Percentiles rank a stretch among this genome's conserved stretches.
These are phyloP conservation scores for Cinclus mexicanus DNA, from an alignment of 2,113 vertebrate species.

Conservation along the genomic window DNA sequence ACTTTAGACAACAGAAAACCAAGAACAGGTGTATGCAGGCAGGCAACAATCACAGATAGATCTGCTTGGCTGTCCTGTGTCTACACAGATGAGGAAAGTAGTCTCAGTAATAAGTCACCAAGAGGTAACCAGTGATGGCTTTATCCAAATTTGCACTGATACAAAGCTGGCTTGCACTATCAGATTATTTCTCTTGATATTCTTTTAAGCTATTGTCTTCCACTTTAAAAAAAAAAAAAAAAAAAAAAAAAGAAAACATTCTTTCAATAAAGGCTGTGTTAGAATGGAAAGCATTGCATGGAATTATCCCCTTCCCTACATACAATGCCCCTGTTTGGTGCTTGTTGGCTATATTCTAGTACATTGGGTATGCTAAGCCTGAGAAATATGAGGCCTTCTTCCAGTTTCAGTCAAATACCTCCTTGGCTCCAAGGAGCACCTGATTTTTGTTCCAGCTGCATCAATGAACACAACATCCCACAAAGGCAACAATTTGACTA, in stretches of 20 bases:
- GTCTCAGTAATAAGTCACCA: not conserved
- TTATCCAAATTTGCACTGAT: not conserved
- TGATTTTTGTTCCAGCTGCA: not conserved
- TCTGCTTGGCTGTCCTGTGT: not conserved
- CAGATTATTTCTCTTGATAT: not conserved
- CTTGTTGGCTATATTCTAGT: not conserved
- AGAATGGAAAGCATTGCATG: not conserved
- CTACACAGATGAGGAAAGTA: not conserved
- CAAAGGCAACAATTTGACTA: not conserved
- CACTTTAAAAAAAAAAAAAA: not conserved
- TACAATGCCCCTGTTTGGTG: not conserved
- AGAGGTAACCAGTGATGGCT: not conserved
- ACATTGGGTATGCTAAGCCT: not conserved
- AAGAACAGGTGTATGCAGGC: not conserved
- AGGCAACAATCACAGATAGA: not conserved
- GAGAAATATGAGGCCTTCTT: not conserved
- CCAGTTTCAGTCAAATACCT: not conserved
- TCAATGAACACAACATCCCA: not conserved
- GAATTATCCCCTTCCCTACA: not conserved
- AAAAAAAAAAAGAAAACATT: not conserved
- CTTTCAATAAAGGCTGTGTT: not conserved
- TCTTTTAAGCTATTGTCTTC: not conserved
- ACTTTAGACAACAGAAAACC: not conserved
- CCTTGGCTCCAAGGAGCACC: not conserved
- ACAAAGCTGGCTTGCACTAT: not conserved